phyloP scores from a whole-genome alignment of 2,888 invertebrate species.

The Sarcophaga caerulescens region DNA sequence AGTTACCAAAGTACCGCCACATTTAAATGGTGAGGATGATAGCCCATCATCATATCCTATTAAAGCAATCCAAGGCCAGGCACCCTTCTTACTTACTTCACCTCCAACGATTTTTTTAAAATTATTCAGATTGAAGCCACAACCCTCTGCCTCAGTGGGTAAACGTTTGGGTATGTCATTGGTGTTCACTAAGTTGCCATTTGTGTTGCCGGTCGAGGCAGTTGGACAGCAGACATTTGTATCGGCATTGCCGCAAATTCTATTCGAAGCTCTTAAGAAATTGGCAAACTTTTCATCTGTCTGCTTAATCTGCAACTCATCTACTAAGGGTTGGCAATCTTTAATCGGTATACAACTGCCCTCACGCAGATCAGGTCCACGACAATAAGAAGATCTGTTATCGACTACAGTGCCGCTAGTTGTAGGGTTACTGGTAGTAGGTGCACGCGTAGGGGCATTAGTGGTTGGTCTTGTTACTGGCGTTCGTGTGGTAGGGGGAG shows the following conservation, averaged over 20 bases:
- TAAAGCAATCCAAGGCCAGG: conserved; percentile 91
- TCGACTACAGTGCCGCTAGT: conserved; percentile 58
- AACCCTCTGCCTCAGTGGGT: conserved; percentile 82
- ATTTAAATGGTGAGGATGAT: conserved; percentile 77
- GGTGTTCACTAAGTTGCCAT: conserved; percentile 49
- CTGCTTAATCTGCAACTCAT: conserved; percentile 71
- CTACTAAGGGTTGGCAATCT: conserved; percentile 72
- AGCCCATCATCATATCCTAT: conserved; percentile 85
- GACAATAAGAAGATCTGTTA: conserved; percentile 69
- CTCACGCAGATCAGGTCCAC: conserved; percentile 71
- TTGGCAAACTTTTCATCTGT: conserved; percentile 72
- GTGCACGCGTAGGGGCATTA: not conserved
- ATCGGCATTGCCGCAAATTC: conserved; percentile 72
- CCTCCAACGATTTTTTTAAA: conserved; percentile 88
- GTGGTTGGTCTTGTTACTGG: conserved; percentile 52
- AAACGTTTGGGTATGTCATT: conserved; percentile 74
- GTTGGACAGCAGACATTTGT: conserved; percentile 77
- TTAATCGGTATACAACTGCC: conserved; percentile 75
- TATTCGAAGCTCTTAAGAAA: conserved; percentile 74
- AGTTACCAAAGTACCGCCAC: conserved; percentile 82
- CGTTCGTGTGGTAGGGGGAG: conserved; percentile 38
- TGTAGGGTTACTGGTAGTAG: conserved; percentile 49
- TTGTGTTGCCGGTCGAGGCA: not conserved
- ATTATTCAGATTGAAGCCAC: conserved; percentile 84
- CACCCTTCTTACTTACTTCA: conserved; percentile 84